Evolutionary conservation across 2,888 invertebrate species (phyloP).

Genomic region (Hyposoter didymator): DNA sequence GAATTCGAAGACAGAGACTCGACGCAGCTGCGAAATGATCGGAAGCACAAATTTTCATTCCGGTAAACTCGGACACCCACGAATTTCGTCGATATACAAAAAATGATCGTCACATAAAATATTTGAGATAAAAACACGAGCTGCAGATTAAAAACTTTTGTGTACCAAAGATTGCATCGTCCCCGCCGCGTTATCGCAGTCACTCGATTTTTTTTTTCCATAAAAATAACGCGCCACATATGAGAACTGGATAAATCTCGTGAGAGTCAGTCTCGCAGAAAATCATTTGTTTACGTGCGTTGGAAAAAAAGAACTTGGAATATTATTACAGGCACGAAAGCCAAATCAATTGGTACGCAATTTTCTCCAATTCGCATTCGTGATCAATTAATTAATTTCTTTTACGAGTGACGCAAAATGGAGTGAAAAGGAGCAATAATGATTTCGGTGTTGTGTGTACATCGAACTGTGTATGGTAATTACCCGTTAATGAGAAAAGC

Average conservation of each 20-base stretch:
- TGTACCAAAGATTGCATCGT: constrained; percentile 9
- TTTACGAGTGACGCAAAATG: not conserved
- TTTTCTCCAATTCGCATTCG: not conserved
- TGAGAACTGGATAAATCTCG: not conserved
- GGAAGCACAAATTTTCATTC: not conserved
- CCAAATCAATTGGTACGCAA: not conserved
- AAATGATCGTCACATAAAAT: not conserved
- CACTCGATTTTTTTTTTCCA: not conserved
- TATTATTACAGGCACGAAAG: not conserved
- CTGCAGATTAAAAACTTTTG: not conserved
- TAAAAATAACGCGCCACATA: not conserved
- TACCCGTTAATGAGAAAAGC: constrained; percentile 27
- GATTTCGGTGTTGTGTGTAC: not conserved
- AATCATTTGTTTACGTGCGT: not conserved
- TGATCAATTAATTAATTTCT: not conserved
- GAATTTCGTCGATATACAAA: not conserved
- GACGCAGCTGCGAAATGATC: not conserved
- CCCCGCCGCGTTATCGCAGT: not conserved
- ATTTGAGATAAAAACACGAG: not conserved
- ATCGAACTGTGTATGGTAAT: not conserved
- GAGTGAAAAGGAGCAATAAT: not conserved
- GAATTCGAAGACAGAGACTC: not conserved
- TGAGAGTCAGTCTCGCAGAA: not conserved
- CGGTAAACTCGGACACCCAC: not conserved
- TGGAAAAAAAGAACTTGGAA: not conserved